Conservation (phyloP, 37 sponge, comb jelly and placozoan species). For the Diacarnus erythraeanus region DNA sequence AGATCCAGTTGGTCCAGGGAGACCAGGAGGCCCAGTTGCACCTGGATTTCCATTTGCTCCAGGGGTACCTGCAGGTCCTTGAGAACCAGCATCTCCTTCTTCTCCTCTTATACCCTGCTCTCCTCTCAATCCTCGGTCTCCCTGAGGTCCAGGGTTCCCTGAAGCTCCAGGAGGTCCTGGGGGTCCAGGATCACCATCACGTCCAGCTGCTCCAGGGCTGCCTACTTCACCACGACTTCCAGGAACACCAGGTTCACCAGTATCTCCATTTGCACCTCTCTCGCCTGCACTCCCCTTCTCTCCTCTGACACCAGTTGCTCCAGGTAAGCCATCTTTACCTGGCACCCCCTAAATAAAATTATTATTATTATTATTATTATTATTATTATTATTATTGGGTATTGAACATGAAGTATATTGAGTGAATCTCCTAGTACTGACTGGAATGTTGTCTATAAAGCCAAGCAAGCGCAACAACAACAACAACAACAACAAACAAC, state of each 20-base stretch:
- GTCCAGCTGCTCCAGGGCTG: conserved; percentile 39
- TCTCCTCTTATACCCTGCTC: conserved; percentile 42
- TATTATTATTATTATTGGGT: too few relatives aligned
- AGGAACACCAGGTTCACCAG: conserved; percentile 55
- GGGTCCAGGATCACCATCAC: conserved; percentile 45
- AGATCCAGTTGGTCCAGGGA: conserved; percentile 33
- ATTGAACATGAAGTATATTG: too few relatives aligned
- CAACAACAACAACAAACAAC: too few relatives aligned
- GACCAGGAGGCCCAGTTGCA: conserved; percentile 22
- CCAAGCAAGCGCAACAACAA: too few relatives aligned
- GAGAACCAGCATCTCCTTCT: conserved; percentile 24
- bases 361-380: neutral
- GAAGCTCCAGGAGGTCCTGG: conserved; percentile 47
- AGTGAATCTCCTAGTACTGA: too few relatives aligned
- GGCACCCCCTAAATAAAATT: conserved; percentile 41
- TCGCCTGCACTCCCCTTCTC: conserved; percentile 48
- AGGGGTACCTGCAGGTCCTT: conserved; percentile 39
- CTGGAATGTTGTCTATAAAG: too few relatives aligned
- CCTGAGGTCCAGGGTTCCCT: conserved; percentile 47
- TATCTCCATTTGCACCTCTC: conserved; percentile 55
- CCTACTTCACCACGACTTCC: conserved; percentile 51
- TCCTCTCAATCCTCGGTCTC: conserved; percentile 54
- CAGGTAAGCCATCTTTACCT: conserved; percentile 66
- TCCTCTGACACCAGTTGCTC: conserved; percentile 56
- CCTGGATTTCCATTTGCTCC: conserved; percentile 54